These are phyloP conservation scores for Chaetodon auriga DNA, from an alignment of 2,113 vertebrate species.

Conservation along the genomic window DNA sequence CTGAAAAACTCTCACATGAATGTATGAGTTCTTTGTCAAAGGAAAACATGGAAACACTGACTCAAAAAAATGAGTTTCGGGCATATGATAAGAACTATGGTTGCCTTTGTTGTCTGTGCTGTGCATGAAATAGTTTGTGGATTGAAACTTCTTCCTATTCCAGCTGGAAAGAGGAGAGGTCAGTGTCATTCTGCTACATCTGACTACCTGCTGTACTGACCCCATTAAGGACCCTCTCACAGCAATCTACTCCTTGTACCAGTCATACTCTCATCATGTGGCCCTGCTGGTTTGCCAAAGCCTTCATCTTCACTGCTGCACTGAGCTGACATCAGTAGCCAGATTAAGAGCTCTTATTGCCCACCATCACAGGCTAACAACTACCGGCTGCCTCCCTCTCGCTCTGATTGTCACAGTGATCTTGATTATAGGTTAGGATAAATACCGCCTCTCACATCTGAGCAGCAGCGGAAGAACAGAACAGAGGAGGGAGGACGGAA, in stretches of 20 bases:
- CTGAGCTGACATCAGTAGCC: slow-evolving; percentile 32
- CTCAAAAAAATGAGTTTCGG: not conserved
- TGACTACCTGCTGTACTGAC: not conserved
- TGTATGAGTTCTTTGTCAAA: not conserved
- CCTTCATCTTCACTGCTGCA: slow-evolving; percentile 38
- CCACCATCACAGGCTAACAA: slow-evolving; percentile 26
- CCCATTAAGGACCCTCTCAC: slow-evolving; percentile 20
- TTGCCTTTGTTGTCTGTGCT: not conserved
- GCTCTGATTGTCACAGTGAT: slow-evolving; percentile 23
- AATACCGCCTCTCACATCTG: slow-evolving; percentile 33
- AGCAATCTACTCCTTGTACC: not conserved
- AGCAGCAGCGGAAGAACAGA: slow-evolving; percentile 22
- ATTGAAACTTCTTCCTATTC: not conserved
- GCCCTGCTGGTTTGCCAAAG: slow-evolving; percentile 49
- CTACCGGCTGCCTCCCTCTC: slow-evolving; percentile 11
- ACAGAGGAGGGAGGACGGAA: not conserved
- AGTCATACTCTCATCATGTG: slow-evolving; percentile 63
- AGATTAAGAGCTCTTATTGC: slow-evolving; percentile 42
- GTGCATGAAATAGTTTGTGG: not conserved
- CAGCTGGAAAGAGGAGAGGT: not conserved
- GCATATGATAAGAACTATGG: not conserved
- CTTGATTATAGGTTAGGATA: slow-evolving; percentile 51
- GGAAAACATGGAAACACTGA: not conserved
- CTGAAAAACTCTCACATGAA: not conserved
- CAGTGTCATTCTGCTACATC: not conserved